Base-by-base conservation (phyloP, 2,888 invertebrate species). In the Reticulitermes lucifugus region DNA sequence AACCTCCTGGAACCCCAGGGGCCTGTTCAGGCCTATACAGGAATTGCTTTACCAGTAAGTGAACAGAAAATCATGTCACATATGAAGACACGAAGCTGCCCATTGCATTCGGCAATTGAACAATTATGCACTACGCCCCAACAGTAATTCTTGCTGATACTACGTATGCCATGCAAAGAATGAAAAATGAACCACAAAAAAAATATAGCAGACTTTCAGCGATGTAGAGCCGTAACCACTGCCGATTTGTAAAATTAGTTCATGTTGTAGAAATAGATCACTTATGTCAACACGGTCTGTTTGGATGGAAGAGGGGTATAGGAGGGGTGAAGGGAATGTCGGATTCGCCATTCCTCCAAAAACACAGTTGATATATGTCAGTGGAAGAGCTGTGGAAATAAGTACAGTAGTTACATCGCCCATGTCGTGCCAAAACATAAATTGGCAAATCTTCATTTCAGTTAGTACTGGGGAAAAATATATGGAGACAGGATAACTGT, bases 301-400 rank as follows among this genome's bases (percentile, higher is more conserved):
- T 81, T 81, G 65, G 35, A 41, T 6, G 75, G 35, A 75, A 22
- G 43, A 21, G 43, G 77, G n/a, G 4, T 4, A 35, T 35, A 35
- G 35, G 35, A 35, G 35, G 59, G 59, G 60, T 21, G 80, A 80
- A 60, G 60, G 35, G 14, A 46, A 65, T 65, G 65, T 65, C 41
- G 65, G 25, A 46, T 81, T 35, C 46, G 65, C 43, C 70, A 59
- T 65, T 65, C 81, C 35, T 70, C 81, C 65, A 46, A 81, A 81
- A 81, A 81, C 81, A 81, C 35, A 81, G 81, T 81, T 81, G 81
- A 81, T 81, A 81, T 81, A 81, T 81, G 70, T 81, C 81, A 81
- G 81, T 41, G n/a, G 55, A 81, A 65, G 25, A 81, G 43, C 81
- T 43, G 46, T 25, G 43, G n/a, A 22, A 79, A 43, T 79, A 51